Evolutionary conservation across 2,888 invertebrate species (phyloP), one percentile per base, ranked within the genome.

Genomic region (Coronaproctus castanopsis): DNA sequence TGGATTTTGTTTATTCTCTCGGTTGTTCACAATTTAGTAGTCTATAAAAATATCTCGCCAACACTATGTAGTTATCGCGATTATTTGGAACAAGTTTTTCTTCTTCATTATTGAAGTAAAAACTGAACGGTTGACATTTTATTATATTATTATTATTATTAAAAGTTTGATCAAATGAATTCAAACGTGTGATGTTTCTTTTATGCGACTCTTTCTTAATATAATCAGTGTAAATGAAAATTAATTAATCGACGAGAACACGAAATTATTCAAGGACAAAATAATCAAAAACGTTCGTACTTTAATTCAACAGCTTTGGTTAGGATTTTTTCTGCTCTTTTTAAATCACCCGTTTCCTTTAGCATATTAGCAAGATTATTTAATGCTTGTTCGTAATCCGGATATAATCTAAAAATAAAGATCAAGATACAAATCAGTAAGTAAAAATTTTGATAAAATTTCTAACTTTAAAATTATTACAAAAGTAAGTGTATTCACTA

Each of bases 281-380:
- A 24, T 8, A 60, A 55, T 22, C 21, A 50, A 48, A 20, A 50
- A 21, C 49, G 2, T 51, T 65, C 73, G 73, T 73, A 86, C 87
- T 85, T 83, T 61, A 84, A 74, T 64, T 75, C 69, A 18, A 93
- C 74, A 54, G 93, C 90, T 66, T 75, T 77, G 65, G 77, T 75
- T 19, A 95, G 76, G 64, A 87, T 79, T 56, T 71, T 68, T 71
- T 86, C 84, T 1, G 91, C 88, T 70, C 86, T 82, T n/a, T 70
- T 67, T 65, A 78, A 78, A 61, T 80, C 71, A 48, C 79, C 80
- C 64, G 77, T 74, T 68, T 85, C 83, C 71, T 87, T 83, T 21
- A 88, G 74, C 63, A 93, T 74, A 74, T 92, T 92, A 0, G 86
- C 92, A 64, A 92, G 77, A 73, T 93, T 93, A 70, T 93, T 93